Percentiles rank a stretch among this genome's conserved stretches.
These are phyloP conservation scores for Stomatorhinus ivindoensis DNA, from an alignment of 2,113 vertebrate species.

Conservation along the genomic window DNA sequence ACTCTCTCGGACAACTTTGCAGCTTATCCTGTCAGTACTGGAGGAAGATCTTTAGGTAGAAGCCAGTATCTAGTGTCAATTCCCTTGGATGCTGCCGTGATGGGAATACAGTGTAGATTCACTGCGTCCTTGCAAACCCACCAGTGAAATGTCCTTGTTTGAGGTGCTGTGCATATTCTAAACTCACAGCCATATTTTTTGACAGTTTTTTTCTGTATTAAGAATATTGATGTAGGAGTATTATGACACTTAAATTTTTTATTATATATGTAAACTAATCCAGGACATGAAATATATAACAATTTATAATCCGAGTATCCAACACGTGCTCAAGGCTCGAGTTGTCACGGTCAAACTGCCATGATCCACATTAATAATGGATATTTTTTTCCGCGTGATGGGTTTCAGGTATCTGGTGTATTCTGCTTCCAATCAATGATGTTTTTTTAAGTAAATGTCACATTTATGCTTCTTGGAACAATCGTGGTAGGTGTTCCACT, in stretches of 20 bases:
- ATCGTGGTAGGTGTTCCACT: background rate
- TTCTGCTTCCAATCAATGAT: constrained; percentile 20
- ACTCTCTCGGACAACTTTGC: background rate
- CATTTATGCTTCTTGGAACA: constrained; percentile 3
- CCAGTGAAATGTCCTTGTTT: background rate
- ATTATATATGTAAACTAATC: background rate
- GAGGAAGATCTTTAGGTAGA: background rate
- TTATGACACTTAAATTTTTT: background rate
- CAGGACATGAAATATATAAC: background rate
- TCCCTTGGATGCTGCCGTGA: background rate
- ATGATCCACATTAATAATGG: constrained; percentile 7
- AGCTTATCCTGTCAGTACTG: background rate
- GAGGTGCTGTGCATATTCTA: background rate
- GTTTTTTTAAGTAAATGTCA: constrained; percentile 14
- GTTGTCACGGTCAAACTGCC: constrained; percentile 1
- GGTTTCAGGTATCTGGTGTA: background rate
- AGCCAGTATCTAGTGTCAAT: background rate
- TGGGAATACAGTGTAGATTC: background rate
- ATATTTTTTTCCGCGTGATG: background rate
- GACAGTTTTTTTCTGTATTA: background rate
- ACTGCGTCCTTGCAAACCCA: background rate
- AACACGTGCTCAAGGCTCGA: background rate
- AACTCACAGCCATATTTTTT: background rate
- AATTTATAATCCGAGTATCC: background rate
- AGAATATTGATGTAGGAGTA: background rate